These are phyloP conservation scores for Thamnaconus septentrionalis DNA, from an alignment of 2,113 vertebrate genomes.

Conservation along the genomic window DNA sequence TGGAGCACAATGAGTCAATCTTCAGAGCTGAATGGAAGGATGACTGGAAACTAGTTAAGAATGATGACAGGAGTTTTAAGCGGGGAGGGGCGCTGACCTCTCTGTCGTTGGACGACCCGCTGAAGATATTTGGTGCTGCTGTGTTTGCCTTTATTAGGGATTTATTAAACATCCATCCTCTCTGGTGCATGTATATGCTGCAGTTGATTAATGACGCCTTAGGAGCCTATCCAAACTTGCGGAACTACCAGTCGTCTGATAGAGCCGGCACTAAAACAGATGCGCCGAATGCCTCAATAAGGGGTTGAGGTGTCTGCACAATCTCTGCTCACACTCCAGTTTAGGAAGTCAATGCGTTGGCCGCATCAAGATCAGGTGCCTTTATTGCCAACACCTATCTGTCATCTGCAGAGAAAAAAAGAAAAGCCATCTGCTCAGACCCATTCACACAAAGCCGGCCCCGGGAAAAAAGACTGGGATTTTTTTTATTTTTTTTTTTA, in stretches of 20 bases:
- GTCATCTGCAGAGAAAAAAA: slow-evolving; percentile 39
- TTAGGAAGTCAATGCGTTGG: slow-evolving; percentile 39
- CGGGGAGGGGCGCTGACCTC: no score
- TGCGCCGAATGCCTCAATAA: slow-evolving; percentile 42
- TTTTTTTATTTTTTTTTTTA: no score
- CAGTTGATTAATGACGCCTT: slow-evolving; percentile 44
- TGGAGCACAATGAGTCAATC: slow-evolving; percentile 33
- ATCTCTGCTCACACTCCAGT: slow-evolving; percentile 36
- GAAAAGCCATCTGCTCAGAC: no score
- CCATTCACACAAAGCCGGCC: no score
- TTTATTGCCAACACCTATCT: slow-evolving; percentile 47
- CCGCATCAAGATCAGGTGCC: slow-evolving; percentile 51
- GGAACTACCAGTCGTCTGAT: slow-evolving; percentile 26
- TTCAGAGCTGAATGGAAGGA: slow-evolving; percentile 16
- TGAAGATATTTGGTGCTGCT: neutral
- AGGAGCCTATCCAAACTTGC: slow-evolving; percentile 41
- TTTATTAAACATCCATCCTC: slow-evolving; percentile 27
- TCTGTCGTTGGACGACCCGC: no score
- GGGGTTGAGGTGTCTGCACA: slow-evolving; percentile 38
- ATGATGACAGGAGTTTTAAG: slow-evolving; percentile 30
- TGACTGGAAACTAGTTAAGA: slow-evolving; percentile 32
- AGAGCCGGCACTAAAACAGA: slow-evolving; percentile 18
- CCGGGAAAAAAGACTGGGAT: no score
- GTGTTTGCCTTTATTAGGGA: slow-evolving; percentile 8
- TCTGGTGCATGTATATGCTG: slow-evolving; percentile 7